Base-by-base conservation (phyloP, 2,113 vertebrate genomes). In the Sebastes schlegelii region DNA sequence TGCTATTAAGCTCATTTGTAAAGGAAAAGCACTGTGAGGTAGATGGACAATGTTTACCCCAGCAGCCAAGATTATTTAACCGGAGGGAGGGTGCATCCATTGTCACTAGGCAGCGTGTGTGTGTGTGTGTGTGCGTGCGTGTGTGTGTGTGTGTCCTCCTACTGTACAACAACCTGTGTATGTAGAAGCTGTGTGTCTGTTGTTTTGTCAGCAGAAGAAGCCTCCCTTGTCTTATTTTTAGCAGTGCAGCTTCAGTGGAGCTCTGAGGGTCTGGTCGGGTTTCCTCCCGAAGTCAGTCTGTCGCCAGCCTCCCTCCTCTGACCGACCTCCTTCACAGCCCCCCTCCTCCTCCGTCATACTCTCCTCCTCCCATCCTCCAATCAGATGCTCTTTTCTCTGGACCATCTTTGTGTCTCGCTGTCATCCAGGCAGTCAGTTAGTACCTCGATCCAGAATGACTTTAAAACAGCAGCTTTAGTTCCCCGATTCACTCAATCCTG, bases 181-280 rank as follows among this genome's bases (percentile, higher is more conserved):
- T 77, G 81, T 67, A 68, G 87, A 77, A 88, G 79, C 73, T 86
- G 77, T 90, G 87, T 86, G 89, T 83, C n/a, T 90, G 91, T 82
- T 83, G 83, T 91, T 86, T 89, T 91, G 86, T 93, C 91, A 91
- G 92, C 94, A 91, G 88, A 84, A 88, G 90, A 93, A 94, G 89
- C 89, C 91, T 93, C 88, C 90, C 72, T 83, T 61, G 45, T 94
- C 81, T 90, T 94, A 94, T 95, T 96, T 95, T 94, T 95, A 95
- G 95, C 91, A 75, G 81, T 42, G 86, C 84, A 86, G 91, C 85
- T 92, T 89, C 85, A 55, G 90, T 89, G 83, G 89, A 92, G 85
- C 88, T 89, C 80, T 76, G 86, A 84, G 88, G 91, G 90, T 91
- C 91, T 84, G 94, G 88, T 95, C 93, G 48, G 90, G 92, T 95